These are phyloP conservation scores for Scatophagus argus DNA, from an alignment of 2,113 vertebrate genomes.

Conservation along the genomic window DNA sequence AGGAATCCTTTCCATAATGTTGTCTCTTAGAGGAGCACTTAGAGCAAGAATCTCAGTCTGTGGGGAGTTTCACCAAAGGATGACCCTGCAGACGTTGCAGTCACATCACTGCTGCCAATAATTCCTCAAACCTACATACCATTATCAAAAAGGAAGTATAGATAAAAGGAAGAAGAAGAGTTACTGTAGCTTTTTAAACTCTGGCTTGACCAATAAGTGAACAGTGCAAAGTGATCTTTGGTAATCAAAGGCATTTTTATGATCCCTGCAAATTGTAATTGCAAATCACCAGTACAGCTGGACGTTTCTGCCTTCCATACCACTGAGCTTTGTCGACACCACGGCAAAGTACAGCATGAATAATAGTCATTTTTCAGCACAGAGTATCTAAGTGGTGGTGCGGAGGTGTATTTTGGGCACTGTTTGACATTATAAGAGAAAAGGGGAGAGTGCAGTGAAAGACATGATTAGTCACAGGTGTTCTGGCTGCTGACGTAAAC, in stretches of 20 bases:
- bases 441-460: slow-evolving; percentile 66
- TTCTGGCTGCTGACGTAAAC: slow-evolving; percentile 66
- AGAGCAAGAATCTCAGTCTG: too few relatives aligned
- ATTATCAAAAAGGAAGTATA: neutral
- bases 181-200: neutral
- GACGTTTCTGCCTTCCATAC: slow-evolving; percentile 20
- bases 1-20: too few relatives aligned
- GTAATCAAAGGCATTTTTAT: slow-evolving; percentile 37
- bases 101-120: too few relatives aligned
- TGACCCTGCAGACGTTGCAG: too few relatives aligned
- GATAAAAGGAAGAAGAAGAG: neutral
- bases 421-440: slow-evolving; percentile 72
- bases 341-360: slow-evolving; percentile 53
- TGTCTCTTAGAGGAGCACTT: too few relatives aligned
- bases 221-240: slow-evolving; percentile 7
- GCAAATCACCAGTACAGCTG: slow-evolving; percentile 20
- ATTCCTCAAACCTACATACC: neutral
- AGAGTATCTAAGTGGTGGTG: slow-evolving; percentile 65
- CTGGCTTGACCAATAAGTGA: neutral
- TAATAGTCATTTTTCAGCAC: slow-evolving; percentile 63
- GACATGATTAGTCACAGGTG: slow-evolving; percentile 74
- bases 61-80: too few relatives aligned
- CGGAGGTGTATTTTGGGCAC: slow-evolving; percentile 70
- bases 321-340: slow-evolving; percentile 22
- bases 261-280: slow-evolving; percentile 34